A percentile compares a stretch with the other conserved stretches of the same genome.
phyloP scores from a whole-genome alignment of 2,888 invertebrate genomes.

The Epirrhoe alternata region DNA sequence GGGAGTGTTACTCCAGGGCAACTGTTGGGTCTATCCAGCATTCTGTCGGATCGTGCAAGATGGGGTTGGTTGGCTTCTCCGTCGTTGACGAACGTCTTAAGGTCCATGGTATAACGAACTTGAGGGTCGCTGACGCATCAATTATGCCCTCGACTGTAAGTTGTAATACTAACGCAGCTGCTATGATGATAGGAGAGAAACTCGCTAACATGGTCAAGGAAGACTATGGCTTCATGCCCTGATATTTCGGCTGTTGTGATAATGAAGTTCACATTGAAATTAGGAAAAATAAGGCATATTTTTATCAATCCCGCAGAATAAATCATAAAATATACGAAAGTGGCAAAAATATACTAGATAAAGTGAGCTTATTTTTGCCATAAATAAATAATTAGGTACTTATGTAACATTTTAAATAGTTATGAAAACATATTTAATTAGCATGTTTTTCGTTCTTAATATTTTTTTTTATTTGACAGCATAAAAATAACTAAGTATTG shows the following conservation, averaged over 20 bases:
- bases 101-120: background rate
- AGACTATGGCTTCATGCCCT: background rate
- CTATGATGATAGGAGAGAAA: background rate
- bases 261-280: too few species aligned
- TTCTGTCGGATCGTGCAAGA: background rate
- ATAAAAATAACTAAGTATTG: too few species aligned
- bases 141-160: background rate
- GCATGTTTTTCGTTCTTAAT: too few species aligned
- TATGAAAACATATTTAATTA: too few species aligned
- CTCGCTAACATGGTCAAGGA: background rate
- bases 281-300: too few species aligned
- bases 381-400: too few species aligned
- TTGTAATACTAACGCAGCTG: background rate
- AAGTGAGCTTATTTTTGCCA: too few species aligned
- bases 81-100: background rate
- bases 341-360: too few species aligned
- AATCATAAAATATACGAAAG: too few species aligned
- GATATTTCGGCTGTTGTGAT: background rate
- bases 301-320: too few species aligned
- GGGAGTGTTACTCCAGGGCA: background rate
- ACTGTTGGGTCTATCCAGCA: background rate
- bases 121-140: background rate
- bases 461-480: too few species aligned
- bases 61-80: background rate
- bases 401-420: too few species aligned